These are phyloP conservation scores for Sakesphorus luctuosus DNA, from an alignment of 2,113 vertebrate species.

Conservation along the genomic window DNA sequence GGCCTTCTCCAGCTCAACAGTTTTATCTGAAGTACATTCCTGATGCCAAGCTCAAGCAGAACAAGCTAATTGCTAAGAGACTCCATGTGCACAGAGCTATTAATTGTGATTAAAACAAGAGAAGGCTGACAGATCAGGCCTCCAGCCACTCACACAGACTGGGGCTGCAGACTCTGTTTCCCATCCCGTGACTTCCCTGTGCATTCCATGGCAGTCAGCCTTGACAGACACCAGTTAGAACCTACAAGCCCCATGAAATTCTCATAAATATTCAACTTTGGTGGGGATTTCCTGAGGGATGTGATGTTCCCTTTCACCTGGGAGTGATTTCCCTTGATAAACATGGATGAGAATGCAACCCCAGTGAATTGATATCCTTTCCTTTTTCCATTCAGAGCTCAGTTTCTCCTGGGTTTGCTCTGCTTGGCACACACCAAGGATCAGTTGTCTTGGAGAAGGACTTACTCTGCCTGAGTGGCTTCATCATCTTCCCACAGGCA, in stretches of 20 bases:
- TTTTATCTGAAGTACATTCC: background rate
- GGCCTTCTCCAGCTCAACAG: background rate
- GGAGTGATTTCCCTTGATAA: background rate
- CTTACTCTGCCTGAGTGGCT: background rate
- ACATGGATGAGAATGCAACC: background rate
- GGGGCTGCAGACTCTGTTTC: background rate
- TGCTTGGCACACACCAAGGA: background rate
- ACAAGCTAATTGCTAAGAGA: slow-evolving; percentile 8
- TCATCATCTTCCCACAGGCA: background rate
- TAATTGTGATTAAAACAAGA: background rate
- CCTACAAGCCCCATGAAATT: background rate
- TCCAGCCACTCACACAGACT: background rate
- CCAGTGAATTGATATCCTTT: background rate
- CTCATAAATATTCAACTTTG: background rate
- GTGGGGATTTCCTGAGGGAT: background rate
- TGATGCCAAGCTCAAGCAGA: background rate
- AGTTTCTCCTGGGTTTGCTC: background rate
- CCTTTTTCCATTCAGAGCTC: background rate
- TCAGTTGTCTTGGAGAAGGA: background rate
- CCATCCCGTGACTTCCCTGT: background rate
- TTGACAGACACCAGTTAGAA: background rate
- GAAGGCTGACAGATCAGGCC: background rate
- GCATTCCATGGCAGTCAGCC: background rate
- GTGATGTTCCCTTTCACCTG: background rate
- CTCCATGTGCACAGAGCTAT: background rate